Percentiles rank a stretch among this genome's conserved stretches.
Evolutionary conservation across 2,797 vertebrate genomes (phyloP).

Genomic region (Silurus lanzhouensis): DNA sequence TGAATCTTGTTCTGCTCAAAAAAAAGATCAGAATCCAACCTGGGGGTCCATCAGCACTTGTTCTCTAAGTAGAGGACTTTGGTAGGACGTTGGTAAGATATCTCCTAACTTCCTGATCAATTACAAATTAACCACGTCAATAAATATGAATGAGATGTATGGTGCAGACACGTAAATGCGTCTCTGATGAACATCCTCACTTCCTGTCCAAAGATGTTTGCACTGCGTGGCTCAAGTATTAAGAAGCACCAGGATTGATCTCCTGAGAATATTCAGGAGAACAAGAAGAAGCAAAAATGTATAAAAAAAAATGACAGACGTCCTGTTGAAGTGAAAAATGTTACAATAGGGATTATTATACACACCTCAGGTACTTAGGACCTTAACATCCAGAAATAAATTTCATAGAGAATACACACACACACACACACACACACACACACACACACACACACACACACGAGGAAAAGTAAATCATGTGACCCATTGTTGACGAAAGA

Average conservation of each 20-base stretch:
- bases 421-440: too few species aligned
- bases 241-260: too few species aligned
- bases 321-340: neutral
- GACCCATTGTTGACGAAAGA: neutral
- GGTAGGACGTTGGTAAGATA: too few species aligned
- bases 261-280: neutral
- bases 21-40: too few species aligned
- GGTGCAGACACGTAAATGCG: neutral
- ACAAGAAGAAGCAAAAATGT: neutral
- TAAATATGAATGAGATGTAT: neutral
- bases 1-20: neutral
- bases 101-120: neutral
- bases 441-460: too few species aligned
- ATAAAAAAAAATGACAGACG: neutral
- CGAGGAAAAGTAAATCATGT: neutral
- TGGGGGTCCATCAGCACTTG: neutral
- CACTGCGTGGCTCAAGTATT: too few species aligned
- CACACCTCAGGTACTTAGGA: neutral
- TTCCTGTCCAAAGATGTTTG: neutral
- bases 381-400: neutral
- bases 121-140: neutral
- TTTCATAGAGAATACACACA: neutral
- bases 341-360: neutral
- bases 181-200: neutral
- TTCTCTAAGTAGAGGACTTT: too few species aligned